A percentile compares a stretch with the other conserved stretches of the same genome.
Conservation (phyloP, 2,888 invertebrate genomes). For the Eupithecia exiguata region DNA sequence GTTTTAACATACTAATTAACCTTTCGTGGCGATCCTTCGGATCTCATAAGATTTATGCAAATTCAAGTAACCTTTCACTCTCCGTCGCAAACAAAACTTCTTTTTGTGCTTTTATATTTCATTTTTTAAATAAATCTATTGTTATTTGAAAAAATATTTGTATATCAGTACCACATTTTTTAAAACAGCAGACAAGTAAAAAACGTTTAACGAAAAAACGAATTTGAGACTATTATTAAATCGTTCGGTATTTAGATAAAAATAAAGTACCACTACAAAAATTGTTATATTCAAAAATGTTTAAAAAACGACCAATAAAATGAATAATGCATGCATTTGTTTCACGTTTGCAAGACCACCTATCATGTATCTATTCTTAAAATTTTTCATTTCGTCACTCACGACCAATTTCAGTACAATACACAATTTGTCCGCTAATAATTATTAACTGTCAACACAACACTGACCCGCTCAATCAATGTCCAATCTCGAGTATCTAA, state of each 20-base stretch:
- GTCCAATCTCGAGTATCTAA: conserved; percentile 18
- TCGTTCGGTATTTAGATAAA: background rate
- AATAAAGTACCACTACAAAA: background rate
- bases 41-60: background rate
- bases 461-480: conserved; percentile 31
- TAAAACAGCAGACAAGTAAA: background rate
- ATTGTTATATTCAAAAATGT: background rate
- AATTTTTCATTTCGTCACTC: conserved; percentile 14
- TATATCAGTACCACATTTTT: background rate
- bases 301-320: background rate
- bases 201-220: background rate
- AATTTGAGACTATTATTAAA: background rate
- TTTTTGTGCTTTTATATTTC: too few relatives aligned
- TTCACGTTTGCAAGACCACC: conserved; percentile 1
- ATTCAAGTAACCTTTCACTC: conserved; percentile 20
- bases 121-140: too few relatives aligned
- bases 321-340: background rate
- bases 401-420: conserved; percentile 13
- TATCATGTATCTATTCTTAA: background rate
- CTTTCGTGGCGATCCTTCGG: conserved; percentile 15
- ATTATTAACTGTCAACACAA: conserved; percentile 35
- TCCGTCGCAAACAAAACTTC: background rate
- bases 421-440: conserved; percentile 11
- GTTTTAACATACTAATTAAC: conserved; percentile 28
- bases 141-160: background rate